Conservation (phyloP, 1,140 invertebrate species). For the Cardiocondyla obscurior region DNA sequence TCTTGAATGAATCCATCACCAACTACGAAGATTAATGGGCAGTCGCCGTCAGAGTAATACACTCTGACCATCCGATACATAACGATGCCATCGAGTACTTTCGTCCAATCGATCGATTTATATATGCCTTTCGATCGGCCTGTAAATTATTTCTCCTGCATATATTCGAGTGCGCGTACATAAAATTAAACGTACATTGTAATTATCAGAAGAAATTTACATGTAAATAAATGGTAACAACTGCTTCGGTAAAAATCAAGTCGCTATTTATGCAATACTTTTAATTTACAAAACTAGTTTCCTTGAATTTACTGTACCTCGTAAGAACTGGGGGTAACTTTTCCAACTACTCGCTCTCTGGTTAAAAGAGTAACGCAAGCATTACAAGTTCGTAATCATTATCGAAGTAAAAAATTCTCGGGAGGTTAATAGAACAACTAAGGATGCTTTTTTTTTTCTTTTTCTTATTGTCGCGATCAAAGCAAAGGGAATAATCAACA, state of each 20-base stretch:
- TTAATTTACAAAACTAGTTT: not conserved
- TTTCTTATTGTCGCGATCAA: not conserved
- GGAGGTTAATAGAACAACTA: not conserved
- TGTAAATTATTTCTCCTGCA: not conserved
- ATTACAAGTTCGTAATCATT: not conserved
- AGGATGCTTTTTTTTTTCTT: no score
- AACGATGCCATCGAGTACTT: not conserved
- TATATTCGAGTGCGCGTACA: not conserved
- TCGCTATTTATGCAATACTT: not conserved
- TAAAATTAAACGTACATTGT: not conserved
- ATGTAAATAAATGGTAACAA: not conserved
- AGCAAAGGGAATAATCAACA: not conserved
- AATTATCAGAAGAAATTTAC: not conserved
- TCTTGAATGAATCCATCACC: conserved; percentile 25
- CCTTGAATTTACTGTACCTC: not conserved
- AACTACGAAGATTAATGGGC: conserved; percentile 39
- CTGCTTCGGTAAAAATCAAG: not conserved
- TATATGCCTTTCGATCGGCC: not conserved
- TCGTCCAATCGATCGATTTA: conserved; percentile 18
- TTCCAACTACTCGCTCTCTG: not conserved
- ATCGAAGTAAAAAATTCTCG: not conserved
- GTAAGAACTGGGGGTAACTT: not conserved
- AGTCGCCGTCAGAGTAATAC: not conserved
- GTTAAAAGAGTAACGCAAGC: not conserved
- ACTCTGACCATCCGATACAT: not conserved